Percentiles rank a stretch among this genome's conserved stretches.
These are phyloP conservation scores for Sebastes matsubarae DNA, from an alignment of 2,797 vertebrate genomes.

Conservation along the genomic window DNA sequence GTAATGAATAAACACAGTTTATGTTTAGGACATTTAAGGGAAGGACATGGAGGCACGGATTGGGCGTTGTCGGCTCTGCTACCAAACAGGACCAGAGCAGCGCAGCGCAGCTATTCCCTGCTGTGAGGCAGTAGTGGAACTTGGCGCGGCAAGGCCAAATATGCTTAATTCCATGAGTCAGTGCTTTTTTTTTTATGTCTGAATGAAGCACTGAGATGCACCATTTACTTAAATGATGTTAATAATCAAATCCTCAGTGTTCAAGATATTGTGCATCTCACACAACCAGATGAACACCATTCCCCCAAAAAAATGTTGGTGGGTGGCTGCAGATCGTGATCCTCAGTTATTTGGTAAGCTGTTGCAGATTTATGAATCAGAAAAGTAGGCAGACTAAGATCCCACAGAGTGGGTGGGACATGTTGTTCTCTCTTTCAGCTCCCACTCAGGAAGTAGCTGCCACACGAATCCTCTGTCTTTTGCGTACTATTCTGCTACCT, in stretches of 20 bases:
- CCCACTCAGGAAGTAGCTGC: conserved; percentile 49
- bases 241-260: background rate
- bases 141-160: background rate
- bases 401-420: conserved; percentile 53
- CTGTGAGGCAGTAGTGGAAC: background rate
- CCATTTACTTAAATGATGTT: background rate
- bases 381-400: conserved; percentile 48
- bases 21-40: no score
- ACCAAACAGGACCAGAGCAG: background rate
- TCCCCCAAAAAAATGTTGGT: conserved; percentile 14
- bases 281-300: conserved; percentile 22
- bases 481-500: conserved; percentile 7
- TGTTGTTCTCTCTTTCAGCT: conserved; percentile 30
- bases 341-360: conserved; percentile 44
- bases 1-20: background rate
- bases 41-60: background rate
- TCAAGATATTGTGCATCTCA: background rate
- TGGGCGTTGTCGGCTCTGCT: background rate
- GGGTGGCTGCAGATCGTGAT: conserved; percentile 52
- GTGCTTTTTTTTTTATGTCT: background rate
- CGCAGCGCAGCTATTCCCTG: background rate
- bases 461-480: conserved; percentile 37
- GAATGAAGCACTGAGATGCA: background rate
- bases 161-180: background rate
- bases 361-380: conserved; percentile 58